These are phyloP conservation scores for Atlantisia rogersi DNA, from an alignment of 2,113 vertebrate genomes.

Conservation along the genomic window DNA sequence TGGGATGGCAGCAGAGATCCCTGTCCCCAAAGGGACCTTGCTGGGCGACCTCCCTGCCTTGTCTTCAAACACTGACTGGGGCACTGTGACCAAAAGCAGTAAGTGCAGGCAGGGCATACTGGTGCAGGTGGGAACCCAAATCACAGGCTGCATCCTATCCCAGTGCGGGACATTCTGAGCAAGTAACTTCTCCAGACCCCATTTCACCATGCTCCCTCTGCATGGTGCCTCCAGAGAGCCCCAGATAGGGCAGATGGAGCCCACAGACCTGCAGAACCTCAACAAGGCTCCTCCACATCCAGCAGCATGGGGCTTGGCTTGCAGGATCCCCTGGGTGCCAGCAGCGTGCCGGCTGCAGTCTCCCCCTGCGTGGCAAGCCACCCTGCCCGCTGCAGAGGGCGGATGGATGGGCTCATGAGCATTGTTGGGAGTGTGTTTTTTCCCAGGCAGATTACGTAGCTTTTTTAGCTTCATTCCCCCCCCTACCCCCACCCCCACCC, in stretches of 20 bases:
- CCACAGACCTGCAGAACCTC: background rate
- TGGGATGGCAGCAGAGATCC: rapidly evolving
- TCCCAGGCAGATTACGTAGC: slow-evolving; percentile 68
- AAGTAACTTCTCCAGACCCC: background rate
- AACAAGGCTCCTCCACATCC: rapidly evolving
- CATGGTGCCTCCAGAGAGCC: rapidly evolving
- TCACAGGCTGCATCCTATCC: background rate
- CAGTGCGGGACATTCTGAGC: rapidly evolving
- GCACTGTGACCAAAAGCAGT: background rate
- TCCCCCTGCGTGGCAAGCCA: rapidly evolving
- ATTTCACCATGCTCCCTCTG: background rate
- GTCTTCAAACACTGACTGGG: rapidly evolving
- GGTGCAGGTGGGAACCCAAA: background rate
- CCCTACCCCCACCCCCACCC: background rate
- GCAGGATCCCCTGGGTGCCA: rapidly evolving
- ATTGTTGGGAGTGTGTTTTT: background rate
- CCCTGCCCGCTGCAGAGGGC: background rate
- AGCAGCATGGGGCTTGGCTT: rapidly evolving
- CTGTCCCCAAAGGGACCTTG: background rate
- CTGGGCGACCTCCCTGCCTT: background rate
- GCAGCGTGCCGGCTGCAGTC: background rate
- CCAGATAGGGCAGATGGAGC: rapidly evolving
- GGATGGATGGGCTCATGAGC: background rate
- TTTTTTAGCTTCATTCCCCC: slow-evolving; percentile 35
- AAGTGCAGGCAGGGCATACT: background rate